These are phyloP conservation scores for Pyrrhosoma nymphula DNA, from an alignment of 2,888 invertebrate species.

Conservation along the genomic window DNA sequence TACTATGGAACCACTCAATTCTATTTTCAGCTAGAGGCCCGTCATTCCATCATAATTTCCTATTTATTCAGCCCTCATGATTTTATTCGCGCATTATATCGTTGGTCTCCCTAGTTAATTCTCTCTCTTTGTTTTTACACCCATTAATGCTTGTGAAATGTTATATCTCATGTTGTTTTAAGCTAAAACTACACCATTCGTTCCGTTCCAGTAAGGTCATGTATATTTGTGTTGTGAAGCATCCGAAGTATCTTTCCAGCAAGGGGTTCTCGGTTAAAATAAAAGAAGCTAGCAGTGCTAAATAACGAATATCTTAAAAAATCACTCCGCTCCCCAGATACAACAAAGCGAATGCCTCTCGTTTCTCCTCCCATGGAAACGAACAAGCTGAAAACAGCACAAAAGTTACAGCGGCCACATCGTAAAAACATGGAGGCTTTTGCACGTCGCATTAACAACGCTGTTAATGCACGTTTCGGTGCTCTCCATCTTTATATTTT, in stretches of 20 bases:
- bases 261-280: neutral
- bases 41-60: no score
- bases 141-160: no score
- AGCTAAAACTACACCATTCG: no score
- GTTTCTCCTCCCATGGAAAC: neutral
- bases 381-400: neutral
- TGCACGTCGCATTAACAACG: neutral
- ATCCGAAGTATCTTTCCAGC: neutral
- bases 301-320: neutral
- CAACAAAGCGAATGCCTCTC: neutral
- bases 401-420: neutral
- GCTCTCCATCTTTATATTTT: slow-evolving; percentile 2
- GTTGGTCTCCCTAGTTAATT: no score
- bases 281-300: neutral
- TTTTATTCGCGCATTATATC: no score
- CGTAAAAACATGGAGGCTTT: neutral
- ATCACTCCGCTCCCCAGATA: neutral
- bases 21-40: no score
- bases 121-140: no score
- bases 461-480: neutral
- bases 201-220: neutral
- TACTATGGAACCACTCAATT: no score
- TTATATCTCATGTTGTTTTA: no score
- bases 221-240: neutral
- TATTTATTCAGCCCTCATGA: no score